Conservation (phyloP, 2,797 vertebrate species). For the Holocentrus rufus region DNA sequence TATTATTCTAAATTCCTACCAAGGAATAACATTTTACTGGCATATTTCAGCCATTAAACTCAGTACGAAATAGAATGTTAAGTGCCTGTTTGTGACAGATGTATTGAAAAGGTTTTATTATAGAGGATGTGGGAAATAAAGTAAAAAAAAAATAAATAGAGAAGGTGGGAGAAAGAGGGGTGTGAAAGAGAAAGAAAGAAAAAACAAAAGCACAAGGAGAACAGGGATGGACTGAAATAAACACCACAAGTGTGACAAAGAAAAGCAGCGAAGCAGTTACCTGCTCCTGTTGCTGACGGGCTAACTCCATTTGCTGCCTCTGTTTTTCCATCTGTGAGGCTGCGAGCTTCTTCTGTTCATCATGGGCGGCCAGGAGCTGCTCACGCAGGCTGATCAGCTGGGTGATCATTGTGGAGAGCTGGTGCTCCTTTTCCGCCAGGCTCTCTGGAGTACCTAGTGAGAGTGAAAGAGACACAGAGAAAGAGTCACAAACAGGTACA, state of each 20-base stretch:
- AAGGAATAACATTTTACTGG: constrained; percentile 71
- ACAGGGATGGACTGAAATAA: background rate
- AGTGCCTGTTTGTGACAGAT: constrained; percentile 57
- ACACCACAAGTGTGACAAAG: constrained; percentile 3
- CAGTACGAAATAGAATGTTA: constrained; percentile 54
- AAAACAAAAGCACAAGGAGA: background rate
- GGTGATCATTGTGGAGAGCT: constrained; percentile 98
- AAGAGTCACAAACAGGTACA: constrained; percentile 17
- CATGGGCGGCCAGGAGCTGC: constrained; percentile 97
- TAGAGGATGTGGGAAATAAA: constrained; percentile 34
- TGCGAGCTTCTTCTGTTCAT: constrained; percentile 99
- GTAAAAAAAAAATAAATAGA: constrained; percentile 51
- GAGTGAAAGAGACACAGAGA: constrained; percentile 23
- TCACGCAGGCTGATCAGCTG: constrained; percentile 99
- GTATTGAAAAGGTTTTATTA: constrained; percentile 59
- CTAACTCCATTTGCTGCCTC: constrained; percentile 99
- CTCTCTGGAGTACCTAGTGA: constrained; percentile 95
- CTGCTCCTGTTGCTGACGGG: constrained; percentile 99
- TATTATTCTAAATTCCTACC: constrained; percentile 69
- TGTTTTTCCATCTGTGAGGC: constrained; percentile 99
- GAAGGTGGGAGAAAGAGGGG: constrained; percentile 8
- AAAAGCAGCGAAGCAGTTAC: constrained; percentile 78
- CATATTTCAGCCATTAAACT: constrained; percentile 66
- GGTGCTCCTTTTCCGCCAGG: constrained; percentile 97
- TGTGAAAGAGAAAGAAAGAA: background rate